Base-by-base conservation (phyloP, 2,113 vertebrate genomes). In the Toxostoma redivivum region DNA sequence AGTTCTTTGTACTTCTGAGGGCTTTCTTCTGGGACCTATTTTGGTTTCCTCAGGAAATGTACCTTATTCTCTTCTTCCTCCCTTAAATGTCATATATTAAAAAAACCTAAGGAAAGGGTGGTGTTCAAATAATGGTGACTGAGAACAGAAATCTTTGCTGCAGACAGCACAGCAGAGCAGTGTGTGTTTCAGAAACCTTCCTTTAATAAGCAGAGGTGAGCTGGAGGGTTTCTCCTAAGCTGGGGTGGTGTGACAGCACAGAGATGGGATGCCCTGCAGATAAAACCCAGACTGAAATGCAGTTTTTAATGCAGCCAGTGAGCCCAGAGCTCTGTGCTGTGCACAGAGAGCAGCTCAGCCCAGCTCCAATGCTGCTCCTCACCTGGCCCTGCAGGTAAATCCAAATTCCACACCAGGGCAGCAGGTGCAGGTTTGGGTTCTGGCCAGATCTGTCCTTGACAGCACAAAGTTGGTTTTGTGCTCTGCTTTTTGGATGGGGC, bases 371-470 rank as follows among this genome's bases (percentile, higher is more conserved):
- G 67, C 67, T 9, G 33, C 40, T 48, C 27, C 20, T 21, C 71
- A 8, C 16, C 12, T 56, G 17, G 7, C 19, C 45, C 12, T 16
- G 17, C 24, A 40, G 78, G 14, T 12, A 18, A 11, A 33, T 27
- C 44, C 44, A 42, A 21, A 1, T 37, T 30, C 37, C 66, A 12
- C 47, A 15, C 45, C 35, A 4, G 0, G 0, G 15, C 3, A 62
- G 56, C 48, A 80, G 73, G 21, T 79, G 57, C 28, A 77, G 5
- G 1, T 79, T 40, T 95, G 74, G 62, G 9, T 58, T 86, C 54
- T 58, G 51, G 47, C 42, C 66, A 88, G 37, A 4, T 53, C 5
- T n/a, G 3, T 44, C 83, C 54, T 57, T 21, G 31, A 9, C 38
- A 77, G 76, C 35, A 19, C 57, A 48, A 16, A 76, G 64, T 74